Evolutionary conservation across 2,888 invertebrate genomes (phyloP).

Genomic region (Hydrotaea cyrtoneurina): DNA sequence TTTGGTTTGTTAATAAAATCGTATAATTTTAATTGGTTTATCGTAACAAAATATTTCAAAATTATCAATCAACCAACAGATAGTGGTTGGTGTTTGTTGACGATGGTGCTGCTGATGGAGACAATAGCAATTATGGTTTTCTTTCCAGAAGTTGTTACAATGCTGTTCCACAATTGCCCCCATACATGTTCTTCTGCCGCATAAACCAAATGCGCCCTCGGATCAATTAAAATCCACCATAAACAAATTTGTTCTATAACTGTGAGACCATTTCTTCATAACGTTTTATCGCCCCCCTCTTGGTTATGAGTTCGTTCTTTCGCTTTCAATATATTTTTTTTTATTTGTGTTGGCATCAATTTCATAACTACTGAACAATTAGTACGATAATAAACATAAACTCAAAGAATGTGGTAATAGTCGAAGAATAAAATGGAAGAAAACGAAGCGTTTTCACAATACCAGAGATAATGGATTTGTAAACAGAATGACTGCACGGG

Average conservation of each 20-base stretch:
- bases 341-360: not conserved
- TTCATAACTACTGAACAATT: not conserved
- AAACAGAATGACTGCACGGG: not conserved
- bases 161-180: not conserved
- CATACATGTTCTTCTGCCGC: not conserved
- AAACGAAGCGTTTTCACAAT: not conserved
- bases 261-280: not conserved
- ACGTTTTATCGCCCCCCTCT: not conserved
- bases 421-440: conserved; percentile 3
- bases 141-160: not conserved
- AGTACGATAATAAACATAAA: conserved; percentile 7
- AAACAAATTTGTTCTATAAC: conserved; percentile 42
- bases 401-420: conserved; percentile 2
- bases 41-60: not conserved
- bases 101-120: not conserved
- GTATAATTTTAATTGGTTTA: not conserved
- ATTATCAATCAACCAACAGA: not conserved
- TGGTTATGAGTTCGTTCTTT: not conserved
- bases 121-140: not conserved
- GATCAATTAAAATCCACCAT: conserved; percentile 59
- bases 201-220: conserved; percentile 15
- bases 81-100: not conserved
- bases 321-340: conserved; percentile 16
- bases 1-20: no score
- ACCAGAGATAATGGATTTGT: not conserved